A percentile compares a stretch with the other conserved stretches of the same genome.
phyloP scores from a whole-genome alignment of 2,113 vertebrate species.

The Bufo bufo region DNA sequence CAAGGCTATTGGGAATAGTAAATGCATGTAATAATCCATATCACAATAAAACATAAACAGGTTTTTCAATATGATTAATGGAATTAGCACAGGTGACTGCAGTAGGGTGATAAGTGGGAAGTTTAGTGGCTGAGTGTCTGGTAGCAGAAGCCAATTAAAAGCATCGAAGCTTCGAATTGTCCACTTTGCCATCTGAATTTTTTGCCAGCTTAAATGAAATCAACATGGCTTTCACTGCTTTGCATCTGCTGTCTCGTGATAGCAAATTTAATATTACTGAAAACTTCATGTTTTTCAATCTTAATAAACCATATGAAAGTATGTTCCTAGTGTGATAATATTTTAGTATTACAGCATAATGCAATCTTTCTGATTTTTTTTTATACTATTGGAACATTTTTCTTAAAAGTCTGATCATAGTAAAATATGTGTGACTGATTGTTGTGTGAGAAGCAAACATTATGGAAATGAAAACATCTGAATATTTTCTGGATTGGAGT shows the following conservation, averaged over 20 bases:
- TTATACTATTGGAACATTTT: neutral
- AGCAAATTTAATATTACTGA: constrained; percentile 76
- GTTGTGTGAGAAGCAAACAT: neutral
- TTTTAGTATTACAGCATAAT: neutral
- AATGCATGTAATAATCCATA: neutral
- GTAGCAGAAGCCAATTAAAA: neutral
- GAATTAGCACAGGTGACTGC: neutral
- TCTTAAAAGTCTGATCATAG: neutral
- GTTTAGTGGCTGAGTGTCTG: neutral
- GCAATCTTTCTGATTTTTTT: neutral
- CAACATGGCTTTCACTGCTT: constrained; percentile 61
- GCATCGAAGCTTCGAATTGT: constrained; percentile 61
- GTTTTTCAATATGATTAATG: neutral
- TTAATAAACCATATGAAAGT: constrained; percentile 66
- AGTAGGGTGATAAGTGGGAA: neutral
- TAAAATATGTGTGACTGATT: neutral
- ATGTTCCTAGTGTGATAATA: constrained; percentile 58
- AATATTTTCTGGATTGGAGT: neutral
- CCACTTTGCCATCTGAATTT: constrained; percentile 26
- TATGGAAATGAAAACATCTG: neutral
- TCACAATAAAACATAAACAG: neutral
- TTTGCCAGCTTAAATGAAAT: constrained; percentile 4
- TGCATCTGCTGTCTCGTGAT: constrained; percentile 69
- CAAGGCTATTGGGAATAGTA: neutral
- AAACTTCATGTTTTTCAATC: constrained; percentile 71